Evolutionary conservation across 2,113 vertebrate genomes (phyloP), one percentile per base, ranked within the genome.

Genomic region (Apaloderma vittatum): DNA sequence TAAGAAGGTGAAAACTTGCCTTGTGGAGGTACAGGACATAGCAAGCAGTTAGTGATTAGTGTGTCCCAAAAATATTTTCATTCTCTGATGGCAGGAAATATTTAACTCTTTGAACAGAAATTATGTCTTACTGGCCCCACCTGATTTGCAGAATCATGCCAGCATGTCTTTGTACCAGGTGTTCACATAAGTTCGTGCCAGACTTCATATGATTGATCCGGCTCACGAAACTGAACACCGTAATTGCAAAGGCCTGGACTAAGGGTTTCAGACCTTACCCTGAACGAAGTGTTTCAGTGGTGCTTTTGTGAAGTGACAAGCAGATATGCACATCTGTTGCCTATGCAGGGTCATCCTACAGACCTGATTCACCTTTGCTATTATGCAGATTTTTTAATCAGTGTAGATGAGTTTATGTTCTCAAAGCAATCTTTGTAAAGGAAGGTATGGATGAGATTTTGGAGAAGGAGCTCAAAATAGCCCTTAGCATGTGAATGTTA

Each of bases 1-100:
- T 96, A 55, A 86, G 55, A 90, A 76, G 30, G 77, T 80, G 80
- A 92, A 93, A 93, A 70, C 34, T 36, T 15, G 14, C 54, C 61
- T 46, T 88, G 13, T 43, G 37, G 36, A 20, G 10, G 6, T 52
- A 30, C 46, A 62, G 87, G 22, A 55, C 34, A 21, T 23, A 40
- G 57, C 21, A 78, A 88, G n/a, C 12, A 80, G 54, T 85, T 79
- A 73, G 63, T 67, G 58, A 54, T 36, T 72, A 91, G 75, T 32
- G 8, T 22, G n/a, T 71, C 59, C 27, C 36, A 84, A 74, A 81
- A 24, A 32, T 46, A 12, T 48, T 74, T 74, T 89, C 4, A 3
- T 70, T 84, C 34, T 58, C 63, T 74, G 37, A 52, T 81, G 54
- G 27, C 46, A 43, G 51, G 55, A 93, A 77, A 55, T 79, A 36